These are phyloP conservation scores for Lepus americanus DNA, from an alignment of 2,113 vertebrate genomes.

Conservation along the genomic window DNA sequence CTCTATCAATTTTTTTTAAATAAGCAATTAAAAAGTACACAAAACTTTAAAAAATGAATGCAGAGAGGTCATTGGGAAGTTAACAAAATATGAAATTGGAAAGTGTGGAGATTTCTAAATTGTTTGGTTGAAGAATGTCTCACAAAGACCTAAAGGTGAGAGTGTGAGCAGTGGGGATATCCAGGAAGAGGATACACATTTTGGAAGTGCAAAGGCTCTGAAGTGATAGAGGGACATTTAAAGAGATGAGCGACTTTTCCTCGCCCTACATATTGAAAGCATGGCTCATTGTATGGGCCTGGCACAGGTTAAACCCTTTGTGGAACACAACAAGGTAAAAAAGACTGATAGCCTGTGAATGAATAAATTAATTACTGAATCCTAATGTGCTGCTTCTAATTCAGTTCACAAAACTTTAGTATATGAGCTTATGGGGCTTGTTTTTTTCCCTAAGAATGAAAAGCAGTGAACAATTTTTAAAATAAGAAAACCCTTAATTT, in stretches of 20 bases:
- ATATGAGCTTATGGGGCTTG: neutral
- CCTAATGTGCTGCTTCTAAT: neutral
- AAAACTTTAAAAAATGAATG: no score
- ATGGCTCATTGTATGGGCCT: neutral
- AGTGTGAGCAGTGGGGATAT: accelerated
- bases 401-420: neutral
- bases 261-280: neutral
- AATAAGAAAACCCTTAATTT: neutral
- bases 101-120: neutral
- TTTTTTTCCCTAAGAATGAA: neutral
- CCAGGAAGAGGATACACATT: neutral
- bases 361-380: neutral
- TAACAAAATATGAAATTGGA: neutral
- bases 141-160: neutral
- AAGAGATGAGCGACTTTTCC: neutral
- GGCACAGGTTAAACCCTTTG: accelerated
- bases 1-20: no score
- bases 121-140: neutral
- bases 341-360: neutral
- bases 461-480: neutral
- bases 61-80: neutral
- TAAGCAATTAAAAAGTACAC: no score
- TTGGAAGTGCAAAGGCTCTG: neutral
- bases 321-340: neutral
- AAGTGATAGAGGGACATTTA: neutral